phyloP scores from a whole-genome alignment of 2,113 vertebrate species.

The Antechinus stuartii region DNA sequence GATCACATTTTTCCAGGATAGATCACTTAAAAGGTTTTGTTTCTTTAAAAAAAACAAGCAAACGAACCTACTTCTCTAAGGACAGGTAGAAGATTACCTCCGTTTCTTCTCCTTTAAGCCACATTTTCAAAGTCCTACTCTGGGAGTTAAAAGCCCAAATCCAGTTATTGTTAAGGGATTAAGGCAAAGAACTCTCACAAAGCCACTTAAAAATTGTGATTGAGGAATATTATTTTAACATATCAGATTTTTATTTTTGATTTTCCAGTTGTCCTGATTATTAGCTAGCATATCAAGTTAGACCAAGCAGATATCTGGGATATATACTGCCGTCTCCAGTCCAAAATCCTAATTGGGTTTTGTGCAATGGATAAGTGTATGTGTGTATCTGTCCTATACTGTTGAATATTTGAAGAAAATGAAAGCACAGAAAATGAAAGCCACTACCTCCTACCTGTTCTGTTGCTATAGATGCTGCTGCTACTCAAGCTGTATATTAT shows the following conservation, averaged over 20 bases:
- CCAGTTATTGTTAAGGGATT: constrained; percentile 82
- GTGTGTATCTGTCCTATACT: constrained; percentile 58
- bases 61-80: constrained; percentile 59
- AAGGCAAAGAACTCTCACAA: constrained; percentile 80
- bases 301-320: constrained; percentile 27
- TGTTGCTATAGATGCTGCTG: constrained; percentile 49
- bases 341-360: constrained; percentile 61
- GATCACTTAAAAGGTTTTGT: constrained; percentile 53
- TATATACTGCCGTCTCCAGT: constrained; percentile 57
- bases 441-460: constrained; percentile 53
- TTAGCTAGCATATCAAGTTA: constrained; percentile 56
- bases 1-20: constrained; percentile 53
- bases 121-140: constrained; percentile 78
- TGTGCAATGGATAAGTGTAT: constrained; percentile 51
- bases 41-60: neutral
- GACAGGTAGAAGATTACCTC: constrained; percentile 71
- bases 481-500: constrained; percentile 25
- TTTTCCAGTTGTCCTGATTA: constrained; percentile 76
- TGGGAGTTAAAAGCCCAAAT: constrained; percentile 79
- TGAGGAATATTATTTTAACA: constrained; percentile 81
- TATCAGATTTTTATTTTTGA: constrained; percentile 74
- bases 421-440: constrained; percentile 35
- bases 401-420: constrained; percentile 43
- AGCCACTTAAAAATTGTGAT: constrained; percentile 78
- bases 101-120: constrained; percentile 69